phyloP scores from a whole-genome alignment of 2,113 vertebrate genomes.

The Corythaixoides concolor region DNA sequence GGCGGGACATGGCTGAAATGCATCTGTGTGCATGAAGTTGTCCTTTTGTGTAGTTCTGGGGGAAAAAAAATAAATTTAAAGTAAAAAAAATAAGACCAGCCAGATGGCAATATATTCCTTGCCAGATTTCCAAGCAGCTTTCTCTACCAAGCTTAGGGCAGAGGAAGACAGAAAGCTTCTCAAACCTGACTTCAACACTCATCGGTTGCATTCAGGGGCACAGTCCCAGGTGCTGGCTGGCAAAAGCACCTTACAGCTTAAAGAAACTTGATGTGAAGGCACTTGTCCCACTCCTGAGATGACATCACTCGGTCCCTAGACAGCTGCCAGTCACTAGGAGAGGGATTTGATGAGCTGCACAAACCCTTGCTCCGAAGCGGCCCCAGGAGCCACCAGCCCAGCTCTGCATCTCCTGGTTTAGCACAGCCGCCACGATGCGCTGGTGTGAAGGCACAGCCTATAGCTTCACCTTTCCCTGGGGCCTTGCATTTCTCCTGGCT shows the following conservation, averaged over 20 bases:
- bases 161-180: not conserved
- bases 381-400: not conserved
- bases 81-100: not conserved
- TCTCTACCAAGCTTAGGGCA: not conserved
- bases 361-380: not conserved
- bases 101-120: conserved; percentile 38
- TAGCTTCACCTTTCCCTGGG: not conserved
- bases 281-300: not conserved
- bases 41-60: not conserved
- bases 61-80: conserved; percentile 6
- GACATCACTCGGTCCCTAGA: not conserved
- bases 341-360: not conserved
- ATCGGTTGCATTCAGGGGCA: not conserved
- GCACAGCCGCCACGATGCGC: not conserved
- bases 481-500: not conserved
- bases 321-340: not conserved
- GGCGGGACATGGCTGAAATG: not conserved
- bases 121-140: conserved; percentile 35
- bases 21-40: not conserved
- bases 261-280: not conserved
- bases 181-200: not conserved
- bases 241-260: not conserved
- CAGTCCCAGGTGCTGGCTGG: not conserved
- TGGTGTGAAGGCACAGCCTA: not conserved
- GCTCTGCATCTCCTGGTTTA: not conserved